A percentile compares a stretch with the other conserved stretches of the same genome.
Conservation (phyloP, 2,888 invertebrate genomes). For the Urechis unicinctus region DNA sequence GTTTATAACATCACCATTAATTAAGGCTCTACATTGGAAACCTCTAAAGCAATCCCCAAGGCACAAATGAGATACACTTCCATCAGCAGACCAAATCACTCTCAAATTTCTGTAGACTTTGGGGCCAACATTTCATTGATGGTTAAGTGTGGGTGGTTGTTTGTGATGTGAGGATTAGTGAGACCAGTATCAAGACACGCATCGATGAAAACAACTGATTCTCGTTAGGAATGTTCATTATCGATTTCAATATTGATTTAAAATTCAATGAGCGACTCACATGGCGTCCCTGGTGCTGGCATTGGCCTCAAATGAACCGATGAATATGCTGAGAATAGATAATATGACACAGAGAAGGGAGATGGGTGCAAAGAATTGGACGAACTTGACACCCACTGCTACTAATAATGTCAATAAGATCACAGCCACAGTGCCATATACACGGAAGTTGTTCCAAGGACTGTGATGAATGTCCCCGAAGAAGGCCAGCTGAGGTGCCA, state of each 20-base stretch:
- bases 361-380: constrained; percentile 92
- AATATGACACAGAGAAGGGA: constrained; percentile 90
- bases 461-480: constrained; percentile 67
- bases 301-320: constrained; percentile 67
- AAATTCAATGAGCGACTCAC: constrained; percentile 9
- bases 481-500: constrained; percentile 63
- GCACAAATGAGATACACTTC: too few species aligned
- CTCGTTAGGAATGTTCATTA: neutral
- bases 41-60: too few species aligned
- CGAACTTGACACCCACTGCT: constrained; percentile 91
- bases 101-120: too few species aligned
- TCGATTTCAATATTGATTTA: neutral
- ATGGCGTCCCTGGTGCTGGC: constrained; percentile 13
- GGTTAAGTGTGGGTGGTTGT: too few species aligned
- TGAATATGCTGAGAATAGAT: constrained; percentile 87
- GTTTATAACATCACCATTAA: too few species aligned
- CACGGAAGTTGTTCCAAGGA: constrained; percentile 93
- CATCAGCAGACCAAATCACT: too few species aligned
- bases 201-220: too few species aligned
- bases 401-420: constrained; percentile 82
- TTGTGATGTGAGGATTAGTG: too few species aligned
- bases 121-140: too few species aligned
- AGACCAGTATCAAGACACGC: too few species aligned
- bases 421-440: constrained; percentile 84
- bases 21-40: too few species aligned